phyloP scores from a whole-genome alignment of 1,140 invertebrate genomes.

The Drosophila eugracilis region DNA sequence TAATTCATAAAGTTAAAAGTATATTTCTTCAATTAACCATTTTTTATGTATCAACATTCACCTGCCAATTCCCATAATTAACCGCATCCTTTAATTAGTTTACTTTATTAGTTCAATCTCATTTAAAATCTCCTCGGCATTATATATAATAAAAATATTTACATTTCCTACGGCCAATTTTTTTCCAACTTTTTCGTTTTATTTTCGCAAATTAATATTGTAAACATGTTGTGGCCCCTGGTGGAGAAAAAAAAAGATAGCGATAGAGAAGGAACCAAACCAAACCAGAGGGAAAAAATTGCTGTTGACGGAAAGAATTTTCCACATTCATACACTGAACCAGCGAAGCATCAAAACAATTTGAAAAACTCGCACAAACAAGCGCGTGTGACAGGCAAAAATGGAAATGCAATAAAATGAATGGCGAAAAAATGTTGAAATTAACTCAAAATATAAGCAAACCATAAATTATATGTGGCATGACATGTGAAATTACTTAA shows the following conservation, averaged over 20 bases:
- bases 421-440: conserved; percentile 50
- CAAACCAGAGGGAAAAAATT: conserved; percentile 37
- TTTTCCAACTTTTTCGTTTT: conserved; percentile 1
- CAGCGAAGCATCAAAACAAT: conserved; percentile 66
- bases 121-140: conserved; percentile 30
- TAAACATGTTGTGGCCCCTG: conserved; percentile 35
- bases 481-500: conserved; percentile 79
- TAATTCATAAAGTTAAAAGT: too few relatives aligned
- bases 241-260: conserved; percentile 1
- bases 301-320: conserved; percentile 45
- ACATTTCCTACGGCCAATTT: conserved; percentile 20
- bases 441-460: conserved; percentile 69
- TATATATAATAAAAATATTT: conserved; percentile 53
- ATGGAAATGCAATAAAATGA: conserved; percentile 34
- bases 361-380: conserved; percentile 60
- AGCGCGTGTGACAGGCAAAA: conserved; percentile 42
- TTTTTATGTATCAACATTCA: background rate
- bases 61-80: conserved; percentile 16
- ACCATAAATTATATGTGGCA: conserved; percentile 68
- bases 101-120: conserved; percentile 50
- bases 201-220: conserved; percentile 58
- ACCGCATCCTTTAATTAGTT: conserved; percentile 33
- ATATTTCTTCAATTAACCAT: background rate
- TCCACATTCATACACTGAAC: conserved; percentile 38
- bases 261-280: conserved; percentile 15